A percentile compares a stretch with the other conserved stretches of the same genome.
Evolutionary conservation across 2,888 invertebrate species (phyloP).

Genomic region (Vanessa cardui): DNA sequence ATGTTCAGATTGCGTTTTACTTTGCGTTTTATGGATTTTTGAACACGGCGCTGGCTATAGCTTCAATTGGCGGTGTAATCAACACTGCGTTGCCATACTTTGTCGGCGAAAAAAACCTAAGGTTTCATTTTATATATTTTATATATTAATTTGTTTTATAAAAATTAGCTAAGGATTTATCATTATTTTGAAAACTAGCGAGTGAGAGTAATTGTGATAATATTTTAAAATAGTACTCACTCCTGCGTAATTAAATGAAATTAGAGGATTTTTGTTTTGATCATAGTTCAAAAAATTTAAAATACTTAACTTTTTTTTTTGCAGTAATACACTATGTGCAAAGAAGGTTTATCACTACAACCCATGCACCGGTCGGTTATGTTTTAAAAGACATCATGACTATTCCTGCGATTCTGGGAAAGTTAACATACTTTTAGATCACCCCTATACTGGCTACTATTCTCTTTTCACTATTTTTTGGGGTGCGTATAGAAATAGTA

Average conservation of each 20-base stretch:
- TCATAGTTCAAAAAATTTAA: not conserved
- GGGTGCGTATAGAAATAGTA: slow-evolving; percentile 6
- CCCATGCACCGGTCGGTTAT: no score
- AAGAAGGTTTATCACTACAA: no score
- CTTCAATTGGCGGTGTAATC: slow-evolving; percentile 61
- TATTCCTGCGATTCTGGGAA: slow-evolving; percentile 8
- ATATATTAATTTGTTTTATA: not conserved
- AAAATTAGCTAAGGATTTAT: not conserved
- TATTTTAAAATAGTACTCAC: no score
- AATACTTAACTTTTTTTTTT: not conserved
- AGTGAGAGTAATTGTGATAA: no score
- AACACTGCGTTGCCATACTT: slow-evolving; percentile 43
- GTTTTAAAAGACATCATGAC: no score
- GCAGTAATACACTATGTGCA: no score
- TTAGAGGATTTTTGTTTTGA: no score
- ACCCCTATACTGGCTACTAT: slow-evolving; percentile 10
- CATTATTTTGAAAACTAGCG: no score
- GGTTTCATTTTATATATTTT: not conserved
- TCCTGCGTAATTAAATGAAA: no score
- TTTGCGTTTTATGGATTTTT: slow-evolving; percentile 83
- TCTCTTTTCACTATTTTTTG: slow-evolving; percentile 8
- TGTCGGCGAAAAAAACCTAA: slow-evolving; percentile 1
- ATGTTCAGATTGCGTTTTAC: slow-evolving; percentile 74
- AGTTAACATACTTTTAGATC: slow-evolving; percentile 15
- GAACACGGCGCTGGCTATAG: slow-evolving; percentile 72